Evolutionary conservation across 2,888 invertebrate genomes (phyloP), one percentile per base, ranked within the genome.

Genomic region (Leptodirus hochenwartii): DNA sequence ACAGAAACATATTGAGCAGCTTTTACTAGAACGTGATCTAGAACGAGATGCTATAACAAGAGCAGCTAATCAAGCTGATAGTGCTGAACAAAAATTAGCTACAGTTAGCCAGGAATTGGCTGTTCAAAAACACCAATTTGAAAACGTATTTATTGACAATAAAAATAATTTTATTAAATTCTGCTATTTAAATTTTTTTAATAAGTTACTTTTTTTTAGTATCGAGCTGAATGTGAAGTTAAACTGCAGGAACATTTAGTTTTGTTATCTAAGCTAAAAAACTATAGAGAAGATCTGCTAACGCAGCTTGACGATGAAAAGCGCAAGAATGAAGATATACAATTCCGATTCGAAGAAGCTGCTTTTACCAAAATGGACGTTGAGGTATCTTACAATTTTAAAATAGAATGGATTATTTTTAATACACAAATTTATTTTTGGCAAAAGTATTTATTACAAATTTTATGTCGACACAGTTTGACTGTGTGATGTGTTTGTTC

Each of bases 321-420:
- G 41, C 72, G 77, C 47, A 82, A 76, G 54, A 71, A 77, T 4
- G 90, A 91, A 59, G 91, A 91, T 54, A 63, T 91, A 36, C 76
- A 85, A 56, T 91, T 91, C 51, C 65, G 80, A 33, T 75, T 84
- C 38, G 93, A 93, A 58, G 93, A 95, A 52, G 87, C 87, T 42
- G 75, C 80, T 25, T 79, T 91, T 44, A 73, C 73, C 43, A 85
- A 81, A 52, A 78, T 79, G 47, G 91, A 91, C 52, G 66, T 84
- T 41, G 79, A 85, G 68, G 87, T 88, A 65, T 62, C 56, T 47
- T 34, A 6, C 11, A 6, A 6, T 24, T 24, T 20, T 20, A 20
- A 20, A 8, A n/a, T 20, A 6, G 6, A 8, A 20, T n/a, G 20
- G n/a, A n/a, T n/a, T n/a, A n/a, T n/a, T n/a, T n/a, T n/a, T n/a